Conservation (phyloP, 2,888 invertebrate species). For the Melanargia galathea region DNA sequence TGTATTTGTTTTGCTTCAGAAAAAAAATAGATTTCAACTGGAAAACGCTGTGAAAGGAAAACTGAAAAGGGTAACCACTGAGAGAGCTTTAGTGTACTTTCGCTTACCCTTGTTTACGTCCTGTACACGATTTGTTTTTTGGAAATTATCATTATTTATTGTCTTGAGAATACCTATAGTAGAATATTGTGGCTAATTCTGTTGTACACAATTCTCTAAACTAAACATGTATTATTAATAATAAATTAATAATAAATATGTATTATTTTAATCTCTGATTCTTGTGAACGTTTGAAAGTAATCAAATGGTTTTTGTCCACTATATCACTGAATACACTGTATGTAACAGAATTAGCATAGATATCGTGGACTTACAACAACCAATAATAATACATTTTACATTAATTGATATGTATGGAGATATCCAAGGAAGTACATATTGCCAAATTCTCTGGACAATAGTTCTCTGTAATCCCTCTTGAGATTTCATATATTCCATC, state of each 20-base stretch:
- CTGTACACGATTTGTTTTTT: slow-evolving; percentile 51
- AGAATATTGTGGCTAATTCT: too few relatives aligned
- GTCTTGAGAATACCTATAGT: slow-evolving; percentile 32
- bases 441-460: slow-evolving; percentile 37
- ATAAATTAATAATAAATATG: too few relatives aligned
- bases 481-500: slow-evolving; percentile 10
- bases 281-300: neutral
- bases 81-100: slow-evolving; percentile 72
- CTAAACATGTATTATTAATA: too few relatives aligned
- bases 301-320: slow-evolving; percentile 1
- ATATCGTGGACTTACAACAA: neutral
- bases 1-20: slow-evolving; percentile 80
- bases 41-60: slow-evolving; percentile 79
- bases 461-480: slow-evolving; percentile 15
- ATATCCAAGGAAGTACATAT: neutral
- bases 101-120: slow-evolving; percentile 76
- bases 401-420: neutral
- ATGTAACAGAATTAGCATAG: neutral
- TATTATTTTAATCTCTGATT: neutral
- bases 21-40: slow-evolving; percentile 82
- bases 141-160: slow-evolving; percentile 31
- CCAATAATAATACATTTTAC: neutral
- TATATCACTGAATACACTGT: neutral
- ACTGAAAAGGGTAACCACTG: slow-evolving; percentile 77
- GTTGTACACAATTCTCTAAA: too few relatives aligned